These are phyloP conservation scores for Craseonycteris thonglongyai DNA, from an alignment of 2,113 vertebrate species.

Conservation along the genomic window DNA sequence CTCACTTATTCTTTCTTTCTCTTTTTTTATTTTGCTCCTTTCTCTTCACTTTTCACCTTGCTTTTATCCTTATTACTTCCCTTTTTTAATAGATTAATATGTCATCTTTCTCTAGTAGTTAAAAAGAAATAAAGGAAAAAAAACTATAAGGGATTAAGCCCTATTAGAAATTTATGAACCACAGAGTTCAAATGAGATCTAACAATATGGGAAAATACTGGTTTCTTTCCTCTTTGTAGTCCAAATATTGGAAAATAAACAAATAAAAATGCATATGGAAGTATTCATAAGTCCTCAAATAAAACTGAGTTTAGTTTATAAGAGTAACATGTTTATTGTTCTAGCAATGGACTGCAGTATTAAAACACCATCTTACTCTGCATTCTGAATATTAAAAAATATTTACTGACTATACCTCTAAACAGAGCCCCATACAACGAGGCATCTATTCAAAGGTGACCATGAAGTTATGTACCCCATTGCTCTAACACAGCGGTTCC, in stretches of 20 bases:
- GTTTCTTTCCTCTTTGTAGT: background rate
- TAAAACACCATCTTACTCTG: background rate
- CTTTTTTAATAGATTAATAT: background rate
- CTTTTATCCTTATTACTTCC: background rate
- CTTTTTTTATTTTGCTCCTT: background rate
- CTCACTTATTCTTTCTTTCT: background rate
- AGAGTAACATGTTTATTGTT: background rate
- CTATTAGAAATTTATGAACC: slow-evolving; percentile 41
- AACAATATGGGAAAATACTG: background rate
- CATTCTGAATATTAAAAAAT: background rate
- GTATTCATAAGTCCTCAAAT: background rate
- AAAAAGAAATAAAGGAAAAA: background rate
- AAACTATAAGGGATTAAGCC: background rate
- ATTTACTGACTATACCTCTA: background rate
- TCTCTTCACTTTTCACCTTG: background rate
- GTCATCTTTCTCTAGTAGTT: background rate
- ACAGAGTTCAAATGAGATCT: background rate
- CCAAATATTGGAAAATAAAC: background rate
- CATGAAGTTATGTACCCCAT: background rate
- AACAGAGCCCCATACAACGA: background rate
- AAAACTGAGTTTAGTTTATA: background rate
- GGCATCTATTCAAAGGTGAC: background rate
- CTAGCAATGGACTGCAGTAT: background rate
- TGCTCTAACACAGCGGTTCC: background rate
- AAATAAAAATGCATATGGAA: background rate